Evolutionary conservation across 1,140 invertebrate genomes (phyloP), one percentile per base, ranked within the genome.

Genomic region (Meloidogyne floridensis): DNA sequence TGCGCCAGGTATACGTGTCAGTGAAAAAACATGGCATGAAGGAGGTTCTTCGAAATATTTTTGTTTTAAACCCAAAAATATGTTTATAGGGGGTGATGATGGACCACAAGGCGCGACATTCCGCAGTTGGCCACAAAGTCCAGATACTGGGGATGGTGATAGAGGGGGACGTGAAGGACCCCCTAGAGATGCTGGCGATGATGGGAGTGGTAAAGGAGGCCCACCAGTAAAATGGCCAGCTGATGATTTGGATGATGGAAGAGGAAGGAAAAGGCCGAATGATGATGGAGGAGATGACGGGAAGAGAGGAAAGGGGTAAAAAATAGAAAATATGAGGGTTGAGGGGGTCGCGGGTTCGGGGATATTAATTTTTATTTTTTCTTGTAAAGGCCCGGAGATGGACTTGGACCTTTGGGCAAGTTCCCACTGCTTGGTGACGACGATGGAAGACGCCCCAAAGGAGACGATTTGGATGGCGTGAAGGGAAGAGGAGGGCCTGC

Each of bases 11-110:
- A 13, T 74, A 9, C 79, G 83, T 43, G 79, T 86, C 53, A 80
- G 47, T 42, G 85, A 86, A 32, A 69, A 86, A 53, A 77, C 70
- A 32, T 86, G 85, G 85, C 81, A 87, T 18, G 80, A 80, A 70
- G 82, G 81, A 54, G 54, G 79, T 86, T 9, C 51, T 78, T 51
- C 0, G 11, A 13, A 15, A 71, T 69, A 71, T 43, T 75, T 51
- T 6, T 42, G 6, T 43, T 78, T 10, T 69, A 7, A n/a, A 65
- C 2, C 3, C 18, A 20, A n/a, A 32, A 77, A 32, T 32, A 32
- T 32, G 2, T 9, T n/a, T 65, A n/a, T 13, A 65, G 59, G 59
- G 7, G 59, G 7, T n/a, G 59, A 65, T 65, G 15, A 15, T 2
- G 59, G 15, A n/a, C 59, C 59, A 13, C 15, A 65, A 6, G 59